Evolutionary conservation across 2,888 invertebrate genomes (phyloP).

Genomic region (Cancer borealis): DNA sequence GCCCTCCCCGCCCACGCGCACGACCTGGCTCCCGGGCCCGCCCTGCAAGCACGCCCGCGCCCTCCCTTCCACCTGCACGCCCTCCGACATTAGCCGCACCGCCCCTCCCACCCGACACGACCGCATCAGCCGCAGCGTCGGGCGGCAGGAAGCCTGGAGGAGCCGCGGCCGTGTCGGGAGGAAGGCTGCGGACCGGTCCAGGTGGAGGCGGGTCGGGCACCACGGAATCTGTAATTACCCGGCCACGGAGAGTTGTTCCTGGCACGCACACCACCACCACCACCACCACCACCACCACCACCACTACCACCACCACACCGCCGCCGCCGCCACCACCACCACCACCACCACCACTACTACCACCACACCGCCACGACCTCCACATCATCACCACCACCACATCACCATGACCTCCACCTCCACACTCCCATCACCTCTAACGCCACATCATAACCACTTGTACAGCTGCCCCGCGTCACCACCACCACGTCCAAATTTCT

Average conservation of each 20-base stretch:
- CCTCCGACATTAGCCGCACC: slow-evolving; percentile 27
- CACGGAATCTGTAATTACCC: slow-evolving; percentile 71
- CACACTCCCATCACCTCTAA: neutral
- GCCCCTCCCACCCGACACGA: slow-evolving; percentile 40
- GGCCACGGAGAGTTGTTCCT: slow-evolving; percentile 66
- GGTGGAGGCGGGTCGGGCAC: slow-evolving; percentile 66
- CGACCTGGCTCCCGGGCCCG: slow-evolving; percentile 68
- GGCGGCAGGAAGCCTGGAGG: neutral
- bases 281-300: slow-evolving; percentile 25
- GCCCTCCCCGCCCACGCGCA: slow-evolving; percentile 61
- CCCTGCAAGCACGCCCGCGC: slow-evolving; percentile 60
- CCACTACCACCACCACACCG: neutral
- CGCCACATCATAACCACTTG: neutral
- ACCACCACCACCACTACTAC: neutral
- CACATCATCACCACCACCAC: neutral
- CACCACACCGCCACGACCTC: neutral
- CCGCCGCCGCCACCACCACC: neutral
- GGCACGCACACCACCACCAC: slow-evolving; percentile 64
- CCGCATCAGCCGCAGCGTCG: neutral
- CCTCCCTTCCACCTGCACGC: neutral
- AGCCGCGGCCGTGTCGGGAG: slow-evolving; percentile 16
- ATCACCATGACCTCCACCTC: neutral
- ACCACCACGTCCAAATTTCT: neutral
- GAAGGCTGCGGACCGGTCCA: slow-evolving; percentile 66
- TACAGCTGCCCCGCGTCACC: neutral